phyloP scores from a whole-genome alignment of 2,113 vertebrate species.

The Indicator maculatus region DNA sequence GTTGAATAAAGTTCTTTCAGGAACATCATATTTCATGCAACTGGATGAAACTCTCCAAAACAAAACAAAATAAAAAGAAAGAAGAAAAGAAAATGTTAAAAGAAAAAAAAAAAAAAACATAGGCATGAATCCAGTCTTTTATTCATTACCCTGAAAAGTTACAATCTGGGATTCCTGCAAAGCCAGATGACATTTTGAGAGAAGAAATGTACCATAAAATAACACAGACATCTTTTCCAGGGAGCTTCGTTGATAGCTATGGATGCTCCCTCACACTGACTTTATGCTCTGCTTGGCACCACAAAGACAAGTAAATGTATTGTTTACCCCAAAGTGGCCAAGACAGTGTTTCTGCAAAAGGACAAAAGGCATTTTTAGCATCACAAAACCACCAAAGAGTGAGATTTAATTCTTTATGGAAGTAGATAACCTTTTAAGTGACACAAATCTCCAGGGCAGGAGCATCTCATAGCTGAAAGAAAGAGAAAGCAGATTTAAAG shows the following conservation, averaged over 20 bases:
- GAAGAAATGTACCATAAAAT: not conserved
- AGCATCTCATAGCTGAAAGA: not conserved
- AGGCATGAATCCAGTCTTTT: not conserved
- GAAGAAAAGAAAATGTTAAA: not conserved
- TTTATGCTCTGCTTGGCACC: not conserved
- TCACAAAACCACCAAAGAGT: not conserved
- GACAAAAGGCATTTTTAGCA: not conserved
- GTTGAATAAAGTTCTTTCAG: not conserved
- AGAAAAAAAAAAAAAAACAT: not conserved
- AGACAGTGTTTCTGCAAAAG: not conserved
- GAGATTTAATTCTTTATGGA: not conserved
- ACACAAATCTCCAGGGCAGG: not conserved
- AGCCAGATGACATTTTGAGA: not conserved
- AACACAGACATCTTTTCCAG: not conserved
- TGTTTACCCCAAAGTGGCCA: not conserved
- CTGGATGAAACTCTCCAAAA: not conserved
- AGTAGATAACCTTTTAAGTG: not conserved
- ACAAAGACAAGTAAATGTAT: not conserved
- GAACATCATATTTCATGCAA: not conserved
- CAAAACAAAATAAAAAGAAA: accelerated
- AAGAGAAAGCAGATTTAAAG: not conserved
- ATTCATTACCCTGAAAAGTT: not conserved
- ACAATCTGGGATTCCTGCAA: not conserved
- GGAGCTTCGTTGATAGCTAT: not conserved
- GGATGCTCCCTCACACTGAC: not conserved